Conservation (phyloP, 2,888 invertebrate genomes). For the Nudaria mundana region DNA sequence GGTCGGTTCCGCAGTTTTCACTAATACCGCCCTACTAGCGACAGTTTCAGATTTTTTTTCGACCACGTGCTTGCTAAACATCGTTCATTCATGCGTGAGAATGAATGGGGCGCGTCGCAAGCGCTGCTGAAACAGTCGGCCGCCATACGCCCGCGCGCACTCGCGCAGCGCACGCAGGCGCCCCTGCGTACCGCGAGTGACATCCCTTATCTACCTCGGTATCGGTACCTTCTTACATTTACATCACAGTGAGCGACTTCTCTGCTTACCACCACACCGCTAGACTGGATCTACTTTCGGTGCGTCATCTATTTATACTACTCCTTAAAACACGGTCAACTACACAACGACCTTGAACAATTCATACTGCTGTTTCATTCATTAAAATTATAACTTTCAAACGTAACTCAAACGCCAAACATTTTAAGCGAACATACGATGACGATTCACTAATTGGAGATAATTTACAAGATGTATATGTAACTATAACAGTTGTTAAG, state of each 20-base stretch:
- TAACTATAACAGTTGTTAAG: conserved; percentile 32
- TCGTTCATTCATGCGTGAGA: conserved; percentile 71
- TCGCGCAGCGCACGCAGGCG: conserved; percentile 60
- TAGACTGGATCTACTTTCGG: conserved; percentile 55
- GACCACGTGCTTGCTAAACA: conserved; percentile 60
- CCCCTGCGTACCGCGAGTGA: conserved; percentile 42
- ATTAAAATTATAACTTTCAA: conserved; percentile 47
- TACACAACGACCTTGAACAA: conserved; percentile 56
- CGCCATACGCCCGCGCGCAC: conserved; percentile 64
- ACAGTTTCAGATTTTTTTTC: conserved; percentile 63
- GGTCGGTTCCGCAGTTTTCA: conserved; percentile 24
- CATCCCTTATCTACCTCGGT: conserved; percentile 17
- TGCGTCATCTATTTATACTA: conserved; percentile 65
- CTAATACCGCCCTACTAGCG: conserved; percentile 24
- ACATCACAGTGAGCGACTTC: conserved; percentile 29
- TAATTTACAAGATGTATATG: conserved; percentile 46
- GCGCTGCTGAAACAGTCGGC: conserved; percentile 59
- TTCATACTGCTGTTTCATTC: conserved; percentile 51
- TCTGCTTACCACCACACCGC: conserved; percentile 32
- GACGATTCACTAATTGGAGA: conserved; percentile 51
- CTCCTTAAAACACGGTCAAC: conserved; percentile 37
- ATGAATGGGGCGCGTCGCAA: conserved; percentile 58
- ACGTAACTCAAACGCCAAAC: conserved; percentile 34
- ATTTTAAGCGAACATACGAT: conserved; percentile 35
- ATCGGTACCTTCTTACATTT: conserved; percentile 6